phyloP scores from a whole-genome alignment of 1,140 invertebrate genomes.

The Rhizoglyphus robini region DNA sequence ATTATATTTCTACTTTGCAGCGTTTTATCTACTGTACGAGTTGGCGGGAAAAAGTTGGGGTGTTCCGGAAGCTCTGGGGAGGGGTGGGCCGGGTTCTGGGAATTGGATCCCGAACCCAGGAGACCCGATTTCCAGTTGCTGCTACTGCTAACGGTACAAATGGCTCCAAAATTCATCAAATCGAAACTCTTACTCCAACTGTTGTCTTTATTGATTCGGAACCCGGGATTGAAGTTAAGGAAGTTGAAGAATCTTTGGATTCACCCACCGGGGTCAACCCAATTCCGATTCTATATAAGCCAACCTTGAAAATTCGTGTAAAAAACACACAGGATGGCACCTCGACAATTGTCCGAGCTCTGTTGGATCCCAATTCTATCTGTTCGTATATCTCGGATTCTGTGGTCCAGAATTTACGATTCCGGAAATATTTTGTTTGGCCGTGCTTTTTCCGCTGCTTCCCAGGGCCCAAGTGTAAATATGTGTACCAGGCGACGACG shows the following conservation, averaged over 20 bases:
- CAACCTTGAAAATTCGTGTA: background rate
- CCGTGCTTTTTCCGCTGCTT: background rate
- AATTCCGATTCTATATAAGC: background rate
- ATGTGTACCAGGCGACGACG: background rate
- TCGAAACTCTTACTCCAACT: background rate
- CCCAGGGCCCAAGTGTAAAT: background rate
- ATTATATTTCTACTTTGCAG: background rate
- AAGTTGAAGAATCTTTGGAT: background rate
- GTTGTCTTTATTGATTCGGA: constrained; percentile 5
- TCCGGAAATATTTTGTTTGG: background rate
- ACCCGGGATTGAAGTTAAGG: background rate
- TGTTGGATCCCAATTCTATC: background rate
- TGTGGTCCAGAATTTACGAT: background rate
- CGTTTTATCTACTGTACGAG: background rate
- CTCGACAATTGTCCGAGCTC: background rate
- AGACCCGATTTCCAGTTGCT: too few relatives aligned
- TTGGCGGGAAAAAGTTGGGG: background rate
- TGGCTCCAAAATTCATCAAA: background rate
- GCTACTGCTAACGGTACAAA: background rate
- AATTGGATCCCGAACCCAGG: too few relatives aligned
- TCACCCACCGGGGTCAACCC: background rate
- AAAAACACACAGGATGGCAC: background rate
- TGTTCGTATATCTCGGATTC: background rate
- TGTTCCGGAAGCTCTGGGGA: background rate
- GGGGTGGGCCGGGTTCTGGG: background rate